A percentile compares a stretch with the other conserved stretches of the same genome.
phyloP scores from a whole-genome alignment of 2,797 vertebrate species.

The Chloroceryle inda region DNA sequence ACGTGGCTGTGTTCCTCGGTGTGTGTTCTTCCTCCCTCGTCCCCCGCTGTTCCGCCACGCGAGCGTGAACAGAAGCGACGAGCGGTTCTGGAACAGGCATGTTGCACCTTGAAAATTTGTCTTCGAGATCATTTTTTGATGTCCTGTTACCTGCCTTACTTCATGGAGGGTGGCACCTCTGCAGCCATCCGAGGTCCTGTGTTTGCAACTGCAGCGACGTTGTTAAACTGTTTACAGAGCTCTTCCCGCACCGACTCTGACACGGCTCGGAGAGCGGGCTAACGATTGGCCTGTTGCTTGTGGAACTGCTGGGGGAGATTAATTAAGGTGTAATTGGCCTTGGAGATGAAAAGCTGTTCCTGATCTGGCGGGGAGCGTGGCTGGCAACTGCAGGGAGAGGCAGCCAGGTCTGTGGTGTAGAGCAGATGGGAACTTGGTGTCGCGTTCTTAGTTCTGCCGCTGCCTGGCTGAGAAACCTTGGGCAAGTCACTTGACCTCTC shows the following conservation, averaged over 20 bases:
- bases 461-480: not conserved
- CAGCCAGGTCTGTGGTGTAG: not conserved
- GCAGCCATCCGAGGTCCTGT: not conserved
- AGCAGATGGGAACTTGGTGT: not conserved
- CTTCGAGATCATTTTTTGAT: conserved; percentile 10
- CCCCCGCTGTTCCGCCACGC: not conserved
- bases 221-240: conserved; percentile 25
- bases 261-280: not conserved
- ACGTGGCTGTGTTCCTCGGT: not conserved
- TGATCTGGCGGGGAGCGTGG: not conserved
- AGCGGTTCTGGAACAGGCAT: conserved; percentile 49
- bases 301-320: not conserved
- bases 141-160: conserved; percentile 69
- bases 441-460: fast-evolving
- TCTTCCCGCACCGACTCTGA: not conserved
- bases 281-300: not conserved
- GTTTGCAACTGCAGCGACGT: conserved; percentile 17
- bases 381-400: not conserved
- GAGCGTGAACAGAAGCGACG: conserved; percentile 14
- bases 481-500: not conserved
- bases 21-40: not conserved
- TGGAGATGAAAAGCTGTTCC: not conserved
- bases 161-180: not conserved
- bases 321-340: not conserved
- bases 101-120: conserved; percentile 67